A percentile compares a stretch with the other conserved stretches of the same genome.
These are phyloP conservation scores for Brachionus rubens DNA, from an alignment of 1,140 invertebrate species.

Conservation along the genomic window DNA sequence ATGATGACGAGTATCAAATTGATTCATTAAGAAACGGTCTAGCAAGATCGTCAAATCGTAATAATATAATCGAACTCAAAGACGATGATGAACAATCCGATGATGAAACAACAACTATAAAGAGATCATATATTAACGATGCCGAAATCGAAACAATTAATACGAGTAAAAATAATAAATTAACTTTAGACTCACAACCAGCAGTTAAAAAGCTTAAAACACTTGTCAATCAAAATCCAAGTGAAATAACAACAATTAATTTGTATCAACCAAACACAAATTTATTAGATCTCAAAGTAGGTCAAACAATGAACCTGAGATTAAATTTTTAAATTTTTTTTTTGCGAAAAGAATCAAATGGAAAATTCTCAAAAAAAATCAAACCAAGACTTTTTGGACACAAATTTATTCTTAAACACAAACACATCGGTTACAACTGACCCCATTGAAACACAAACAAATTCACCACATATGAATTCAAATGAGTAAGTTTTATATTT, in stretches of 20 bases:
- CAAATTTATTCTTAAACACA: slow-evolving; percentile 42
- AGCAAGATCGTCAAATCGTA: background rate
- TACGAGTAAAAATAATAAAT: slow-evolving; percentile 16
- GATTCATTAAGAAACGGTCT: background rate
- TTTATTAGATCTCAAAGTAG: slow-evolving; percentile 38
- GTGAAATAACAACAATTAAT: slow-evolving; percentile 31
- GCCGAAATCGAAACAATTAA: slow-evolving; percentile 24
- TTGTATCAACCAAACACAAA: slow-evolving; percentile 27
- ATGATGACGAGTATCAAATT: background rate
- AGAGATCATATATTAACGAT: slow-evolving; percentile 5
- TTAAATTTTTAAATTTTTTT: too few species aligned
- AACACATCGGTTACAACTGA: background rate
- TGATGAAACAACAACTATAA: background rate
- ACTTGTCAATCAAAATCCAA: background rate
- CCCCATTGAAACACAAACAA: background rate
- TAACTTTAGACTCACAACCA: background rate
- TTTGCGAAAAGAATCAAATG: background rate
- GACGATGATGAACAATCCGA: background rate
- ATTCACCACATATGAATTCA: background rate
- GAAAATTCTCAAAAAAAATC: background rate
- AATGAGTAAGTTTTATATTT: background rate
- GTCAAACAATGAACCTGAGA: background rate
- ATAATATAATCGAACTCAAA: slow-evolving; percentile 1
- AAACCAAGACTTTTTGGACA: slow-evolving; percentile 28
- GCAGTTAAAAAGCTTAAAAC: slow-evolving; percentile 17